Conservation (phyloP, 2,113 vertebrate species). For the Thalassarche chlororhynchos region DNA sequence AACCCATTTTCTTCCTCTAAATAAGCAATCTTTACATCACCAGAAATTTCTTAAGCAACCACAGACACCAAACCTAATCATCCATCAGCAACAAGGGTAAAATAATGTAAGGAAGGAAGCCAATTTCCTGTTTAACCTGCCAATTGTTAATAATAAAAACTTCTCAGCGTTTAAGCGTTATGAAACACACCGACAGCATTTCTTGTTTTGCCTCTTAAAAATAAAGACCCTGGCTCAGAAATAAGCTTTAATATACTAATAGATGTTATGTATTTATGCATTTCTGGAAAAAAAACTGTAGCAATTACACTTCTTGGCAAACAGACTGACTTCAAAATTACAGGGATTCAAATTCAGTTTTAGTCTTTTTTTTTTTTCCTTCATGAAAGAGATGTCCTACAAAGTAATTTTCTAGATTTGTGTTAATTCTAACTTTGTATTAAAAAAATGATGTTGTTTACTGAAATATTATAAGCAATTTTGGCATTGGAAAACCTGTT, state of each 20-base stretch:
- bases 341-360: neutral
- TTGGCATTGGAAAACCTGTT: neutral
- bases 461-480: neutral
- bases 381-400: neutral
- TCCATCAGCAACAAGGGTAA: neutral
- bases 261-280: neutral
- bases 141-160: neutral
- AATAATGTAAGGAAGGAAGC: neutral
- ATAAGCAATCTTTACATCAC: neutral
- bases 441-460: neutral
- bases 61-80: neutral
- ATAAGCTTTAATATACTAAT: neutral
- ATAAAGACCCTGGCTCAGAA: neutral
- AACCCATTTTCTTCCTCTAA: neutral
- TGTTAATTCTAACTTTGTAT: neutral
- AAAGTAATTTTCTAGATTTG: neutral
- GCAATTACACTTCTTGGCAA: neutral
- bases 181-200: neutral
- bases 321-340: neutral
- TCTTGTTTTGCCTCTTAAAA: neutral
- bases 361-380: neutral
- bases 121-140: neutral
- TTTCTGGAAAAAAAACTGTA: neutral
- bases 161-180: neutral
- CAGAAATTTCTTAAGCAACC: neutral